A percentile compares a stretch with the other conserved stretches of the same genome.
These are phyloP conservation scores for Heliocidaris tuberculata DNA, from an alignment of 35 echinoderm and acorn worm species.

Conservation along the genomic window DNA sequence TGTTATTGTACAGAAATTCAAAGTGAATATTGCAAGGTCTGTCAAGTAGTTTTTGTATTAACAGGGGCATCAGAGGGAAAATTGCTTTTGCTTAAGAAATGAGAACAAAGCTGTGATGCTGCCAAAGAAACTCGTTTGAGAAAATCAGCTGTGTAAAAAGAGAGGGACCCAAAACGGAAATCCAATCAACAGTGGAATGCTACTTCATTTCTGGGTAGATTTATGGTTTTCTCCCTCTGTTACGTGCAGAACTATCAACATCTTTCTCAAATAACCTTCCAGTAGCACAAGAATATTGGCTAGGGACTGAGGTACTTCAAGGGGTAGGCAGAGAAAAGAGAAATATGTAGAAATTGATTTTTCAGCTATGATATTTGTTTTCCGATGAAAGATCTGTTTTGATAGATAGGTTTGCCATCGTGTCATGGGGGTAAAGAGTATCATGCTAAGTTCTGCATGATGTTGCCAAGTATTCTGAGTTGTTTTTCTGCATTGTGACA, in stretches of 20 bases:
- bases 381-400: not conserved
- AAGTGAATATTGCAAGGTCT: not conserved
- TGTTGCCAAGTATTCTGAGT: not conserved
- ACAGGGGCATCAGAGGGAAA: not conserved
- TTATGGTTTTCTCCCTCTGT: not conserved
- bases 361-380: not conserved
- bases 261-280: constrained; percentile 30
- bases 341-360: not conserved
- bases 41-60: not conserved
- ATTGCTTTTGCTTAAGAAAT: not conserved
- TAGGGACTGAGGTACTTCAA: not conserved
- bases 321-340: not conserved
- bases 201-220: constrained; percentile 43
- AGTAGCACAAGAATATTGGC: not conserved
- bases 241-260: constrained; percentile 37
- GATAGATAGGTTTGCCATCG: constrained; percentile 1
- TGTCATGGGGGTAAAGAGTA: not conserved
- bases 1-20: not conserved
- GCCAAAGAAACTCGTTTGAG: not conserved
- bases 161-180: constrained; percentile 27
- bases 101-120: not conserved
- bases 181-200: constrained; percentile 38
- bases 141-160: not conserved
- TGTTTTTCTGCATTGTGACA: not conserved
- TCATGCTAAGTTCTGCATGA: not conserved